Conservation (phyloP, 2,113 vertebrate species). For the Panthera leo region DNA sequence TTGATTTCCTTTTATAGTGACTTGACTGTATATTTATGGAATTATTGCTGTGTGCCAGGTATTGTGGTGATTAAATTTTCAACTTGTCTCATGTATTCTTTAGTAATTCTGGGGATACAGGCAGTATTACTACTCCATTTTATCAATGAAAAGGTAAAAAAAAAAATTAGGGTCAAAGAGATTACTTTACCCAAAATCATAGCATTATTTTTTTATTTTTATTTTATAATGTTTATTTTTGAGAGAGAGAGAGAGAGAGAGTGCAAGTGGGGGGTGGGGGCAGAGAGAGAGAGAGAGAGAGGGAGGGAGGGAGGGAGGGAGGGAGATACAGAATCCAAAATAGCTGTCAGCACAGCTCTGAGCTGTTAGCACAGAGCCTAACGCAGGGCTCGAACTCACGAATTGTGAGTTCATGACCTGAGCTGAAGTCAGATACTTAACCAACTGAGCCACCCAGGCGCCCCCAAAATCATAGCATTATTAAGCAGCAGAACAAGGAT, state of each 20-base stretch:
- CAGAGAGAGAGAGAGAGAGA: too few species aligned
- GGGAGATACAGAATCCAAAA: too few species aligned
- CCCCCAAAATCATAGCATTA: background rate
- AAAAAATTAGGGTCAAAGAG: background rate
- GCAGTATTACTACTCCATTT: background rate
- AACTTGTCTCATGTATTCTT: background rate
- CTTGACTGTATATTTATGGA: slow-evolving; percentile 2
- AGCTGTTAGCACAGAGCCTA: too few species aligned
- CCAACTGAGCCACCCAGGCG: too few species aligned
- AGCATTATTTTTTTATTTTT: background rate
- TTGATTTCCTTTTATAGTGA: slow-evolving; percentile 44
- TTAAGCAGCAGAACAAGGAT: background rate
- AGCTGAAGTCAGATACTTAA: too few species aligned
- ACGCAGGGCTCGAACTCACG: too few species aligned
- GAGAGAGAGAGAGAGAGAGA: too few species aligned
- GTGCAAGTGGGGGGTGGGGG: too few species aligned
- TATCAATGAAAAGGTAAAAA: background rate
- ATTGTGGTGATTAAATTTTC: slow-evolving; percentile 33
- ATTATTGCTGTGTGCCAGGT: background rate
- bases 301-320: too few species aligned
- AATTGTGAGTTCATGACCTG: too few species aligned
- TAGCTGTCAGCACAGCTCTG: too few species aligned
- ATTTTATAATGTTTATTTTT: too few species aligned
- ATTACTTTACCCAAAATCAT: slow-evolving; percentile 8
- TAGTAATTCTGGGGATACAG: background rate